Base-by-base conservation (phyloP, 2,888 invertebrate species). In the Spicauda simplicius region DNA sequence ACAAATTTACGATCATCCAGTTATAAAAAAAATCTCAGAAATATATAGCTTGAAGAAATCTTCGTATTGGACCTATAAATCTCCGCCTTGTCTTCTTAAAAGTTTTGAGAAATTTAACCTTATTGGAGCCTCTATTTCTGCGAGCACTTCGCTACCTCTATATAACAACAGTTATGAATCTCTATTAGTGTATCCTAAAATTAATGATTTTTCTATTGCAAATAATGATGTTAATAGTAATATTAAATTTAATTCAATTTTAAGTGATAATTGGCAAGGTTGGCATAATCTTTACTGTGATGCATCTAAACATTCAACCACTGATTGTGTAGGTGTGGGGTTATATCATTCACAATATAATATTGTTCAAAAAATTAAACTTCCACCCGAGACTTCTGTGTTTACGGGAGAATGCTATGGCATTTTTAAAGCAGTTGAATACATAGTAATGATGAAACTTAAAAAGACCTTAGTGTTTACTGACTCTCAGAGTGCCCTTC, bases 371-470 rank as follows among this genome's bases (percentile, higher is more conserved):
- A 56, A 64, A 64, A 57, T 57, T 16, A 64, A 64, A 19, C 30
- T 64, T 33, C 64, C 64, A 19, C 56, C 64, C 11, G 56, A 64
- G 45, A 52, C 64, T 7, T 64, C 64, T 5, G 48, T 64, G 3
- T 57, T 48, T 33, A 56, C 64, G 7, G 64, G 50, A n/a, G 57
- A 57, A 64, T 64, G 64, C 30, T 64, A 56, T n/a, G 57, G 64
- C 2, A n/a, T 64, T 18, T 57, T 50, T 11, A 57, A 57, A 25
- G 56, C 57, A 14, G 2, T 41, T 14, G 41, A 30, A 56, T 64
- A 56, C 56, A 20, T 48, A 16, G 19, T 57, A 19, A n/a, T 50
- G 12, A 33, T 33, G 16, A 64, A 64, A 52, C 37, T 64, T 25
- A 12, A 48, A 50, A 64, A 57, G 1, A 57, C 57, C 0, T 1